A percentile compares a stretch with the other conserved stretches of the same genome.
phyloP scores from a whole-genome alignment of 1,140 invertebrate species.

The Micrasema longulum region DNA sequence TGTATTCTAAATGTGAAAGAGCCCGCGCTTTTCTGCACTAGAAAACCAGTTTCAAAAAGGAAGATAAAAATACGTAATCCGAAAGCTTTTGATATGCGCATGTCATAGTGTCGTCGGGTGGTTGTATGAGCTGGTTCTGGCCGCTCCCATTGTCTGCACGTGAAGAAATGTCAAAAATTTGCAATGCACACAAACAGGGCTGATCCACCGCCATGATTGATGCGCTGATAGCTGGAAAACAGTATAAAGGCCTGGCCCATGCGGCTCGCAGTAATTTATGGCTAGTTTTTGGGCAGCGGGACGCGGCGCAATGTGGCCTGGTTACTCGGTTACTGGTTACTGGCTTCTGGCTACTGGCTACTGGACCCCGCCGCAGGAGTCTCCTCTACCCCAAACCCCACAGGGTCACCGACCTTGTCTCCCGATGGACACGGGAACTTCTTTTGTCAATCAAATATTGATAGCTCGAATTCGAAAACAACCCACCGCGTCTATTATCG shows the following conservation, averaged over 20 bases:
- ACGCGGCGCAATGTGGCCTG: constrained; percentile 31
- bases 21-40: no score
- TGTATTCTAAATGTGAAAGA: no score
- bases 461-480: no score
- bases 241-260: constrained; percentile 16
- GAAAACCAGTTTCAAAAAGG: no score
- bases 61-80: no score
- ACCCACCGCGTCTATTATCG: no score
- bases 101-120: no score
- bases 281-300: constrained; percentile 35
- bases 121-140: background rate
- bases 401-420: constrained; percentile 16
- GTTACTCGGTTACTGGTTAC: background rate
- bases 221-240: constrained; percentile 15
- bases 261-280: constrained; percentile 31
- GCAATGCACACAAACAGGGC: constrained; percentile 9
- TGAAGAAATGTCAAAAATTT: constrained; percentile 33
- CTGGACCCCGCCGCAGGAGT: background rate
- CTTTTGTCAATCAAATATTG: background rate
- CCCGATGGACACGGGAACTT: constrained; percentile 10
- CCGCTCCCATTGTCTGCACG: constrained; percentile 20
- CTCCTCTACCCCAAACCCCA: background rate
- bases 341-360: background rate
- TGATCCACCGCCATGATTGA: constrained; percentile 31
- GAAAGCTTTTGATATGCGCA: no score